Evolutionary conservation across 2,797 vertebrate species (phyloP).

Genomic region (Rhinichthys osculus): DNA sequence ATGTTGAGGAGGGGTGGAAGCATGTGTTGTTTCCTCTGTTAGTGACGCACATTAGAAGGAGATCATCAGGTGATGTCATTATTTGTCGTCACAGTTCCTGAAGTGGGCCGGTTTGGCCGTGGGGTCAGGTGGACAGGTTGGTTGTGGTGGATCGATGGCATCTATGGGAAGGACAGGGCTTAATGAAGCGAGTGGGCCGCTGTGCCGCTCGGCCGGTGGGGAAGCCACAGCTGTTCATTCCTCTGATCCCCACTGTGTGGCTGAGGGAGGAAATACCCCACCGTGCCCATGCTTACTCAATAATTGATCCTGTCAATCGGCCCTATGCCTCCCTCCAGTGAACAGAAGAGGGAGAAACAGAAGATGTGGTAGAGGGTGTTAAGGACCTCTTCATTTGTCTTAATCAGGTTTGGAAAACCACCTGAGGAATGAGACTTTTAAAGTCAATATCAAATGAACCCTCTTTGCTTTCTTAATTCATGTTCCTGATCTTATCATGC

Average conservation of each 20-base stretch:
- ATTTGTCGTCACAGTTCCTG: not conserved
- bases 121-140: slow-evolving; percentile 36
- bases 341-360: slow-evolving; percentile 21
- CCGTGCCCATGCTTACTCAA: slow-evolving; percentile 74
- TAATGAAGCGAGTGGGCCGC: slow-evolving; percentile 69
- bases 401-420: slow-evolving; percentile 20
- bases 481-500: slow-evolving; percentile 1
- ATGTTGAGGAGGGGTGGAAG: not conserved
- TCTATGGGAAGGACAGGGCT: slow-evolving; percentile 31
- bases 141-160: slow-evolving; percentile 19
- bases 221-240: slow-evolving; percentile 75
- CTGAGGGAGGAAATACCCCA: slow-evolving; percentile 75
- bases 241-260: slow-evolving; percentile 76
- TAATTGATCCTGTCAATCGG: slow-evolving; percentile 69
- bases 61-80: slow-evolving; percentile 41
- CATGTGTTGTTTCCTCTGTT: not conserved
- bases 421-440: slow-evolving; percentile 11
- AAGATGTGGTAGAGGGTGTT: not conserved
- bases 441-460: not conserved
- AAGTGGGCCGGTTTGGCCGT: not conserved
- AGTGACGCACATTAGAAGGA: not conserved
- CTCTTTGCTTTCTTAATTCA: not conserved
- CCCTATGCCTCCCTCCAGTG: slow-evolving; percentile 3
- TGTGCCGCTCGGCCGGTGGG: slow-evolving; percentile 63
- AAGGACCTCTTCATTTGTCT: slow-evolving; percentile 23